These are phyloP conservation scores for Bimastos eiseni DNA, from an alignment of 2,888 invertebrate species.

Conservation along the genomic window DNA sequence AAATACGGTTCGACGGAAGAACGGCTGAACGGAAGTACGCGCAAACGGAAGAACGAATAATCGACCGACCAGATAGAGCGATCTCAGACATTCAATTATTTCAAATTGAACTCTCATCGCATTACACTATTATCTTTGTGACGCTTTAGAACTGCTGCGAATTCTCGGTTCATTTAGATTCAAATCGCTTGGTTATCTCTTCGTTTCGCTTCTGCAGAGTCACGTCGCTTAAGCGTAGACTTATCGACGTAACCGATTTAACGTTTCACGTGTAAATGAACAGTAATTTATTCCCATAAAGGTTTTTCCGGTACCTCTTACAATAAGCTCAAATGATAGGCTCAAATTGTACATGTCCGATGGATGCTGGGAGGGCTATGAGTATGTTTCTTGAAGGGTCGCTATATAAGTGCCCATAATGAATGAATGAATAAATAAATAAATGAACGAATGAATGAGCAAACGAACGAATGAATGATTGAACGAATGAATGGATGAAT, in stretches of 20 bases:
- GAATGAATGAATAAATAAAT: no score
- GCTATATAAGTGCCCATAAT: no score
- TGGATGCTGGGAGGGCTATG: no score
- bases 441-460: no score
- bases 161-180: background rate
- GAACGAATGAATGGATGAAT: no score
- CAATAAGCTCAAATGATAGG: background rate
- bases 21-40: background rate
- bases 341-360: no score
- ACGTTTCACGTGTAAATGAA: background rate
- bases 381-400: no score
- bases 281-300: background rate
- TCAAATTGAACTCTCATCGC: slow-evolving; percentile 13
- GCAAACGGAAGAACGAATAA: no score
- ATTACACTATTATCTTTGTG: background rate
- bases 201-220: background rate
- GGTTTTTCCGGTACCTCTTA: background rate
- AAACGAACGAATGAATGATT: no score
- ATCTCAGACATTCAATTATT: background rate
- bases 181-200: background rate
- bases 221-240: background rate
- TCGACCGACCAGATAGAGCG: background rate
- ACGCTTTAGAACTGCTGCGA: background rate
- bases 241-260: background rate
- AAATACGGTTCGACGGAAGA: background rate